Evolutionary conservation across 1,140 invertebrate species (phyloP), one percentile per base, ranked within the genome.

Genomic region (Camponotus vicinus): DNA sequence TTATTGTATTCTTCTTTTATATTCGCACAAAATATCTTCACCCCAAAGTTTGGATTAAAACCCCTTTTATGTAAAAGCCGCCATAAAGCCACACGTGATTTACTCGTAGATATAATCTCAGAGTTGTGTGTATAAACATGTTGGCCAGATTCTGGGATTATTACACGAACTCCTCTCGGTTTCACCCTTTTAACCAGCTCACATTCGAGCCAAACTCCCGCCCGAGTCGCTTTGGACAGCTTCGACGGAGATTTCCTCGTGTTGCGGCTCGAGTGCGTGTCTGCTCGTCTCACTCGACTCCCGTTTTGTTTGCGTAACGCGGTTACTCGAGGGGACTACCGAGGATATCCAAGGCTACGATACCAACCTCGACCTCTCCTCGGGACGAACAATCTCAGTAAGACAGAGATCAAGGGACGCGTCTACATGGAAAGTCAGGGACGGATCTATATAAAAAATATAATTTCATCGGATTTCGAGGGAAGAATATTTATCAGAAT

Each of bases 221-320:
- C 34, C 21, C 8, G 40, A 77, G 42, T 80, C 34, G 64, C 34
- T 9, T 70, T 70, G 64, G 52, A 80, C 64, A 80, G 79, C 66
- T 59, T 82, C 67, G 79, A 73, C 52, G 27, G n/a, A 71, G 79
- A 82, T 73, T 82, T 82, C 67, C 67, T 71, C 79, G 34, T 64
- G 70, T 77, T 61, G 70, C 69, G 57, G 45, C 45, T 77, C 55
- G 32, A 75, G 82, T 77, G 82, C 42, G 70, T 84, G 32, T 67
- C 57, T 75, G 69, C 40, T 73, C 80, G 34, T 40, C 79, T 73
- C 78, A 71, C 63, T 80, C 67, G 63, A 85, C 27, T 55, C 49
- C 11, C 18, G 64, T 83, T 64, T 86, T 86, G 85, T 83, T 86
- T 86, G 69, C 67, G 52, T 45, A 83, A 83, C 84, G 76, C 49